Evolutionary conservation across 2,113 vertebrate species (phyloP), one percentile per base, ranked within the genome.

Genomic region (Eulacestoma nigropectus): DNA sequence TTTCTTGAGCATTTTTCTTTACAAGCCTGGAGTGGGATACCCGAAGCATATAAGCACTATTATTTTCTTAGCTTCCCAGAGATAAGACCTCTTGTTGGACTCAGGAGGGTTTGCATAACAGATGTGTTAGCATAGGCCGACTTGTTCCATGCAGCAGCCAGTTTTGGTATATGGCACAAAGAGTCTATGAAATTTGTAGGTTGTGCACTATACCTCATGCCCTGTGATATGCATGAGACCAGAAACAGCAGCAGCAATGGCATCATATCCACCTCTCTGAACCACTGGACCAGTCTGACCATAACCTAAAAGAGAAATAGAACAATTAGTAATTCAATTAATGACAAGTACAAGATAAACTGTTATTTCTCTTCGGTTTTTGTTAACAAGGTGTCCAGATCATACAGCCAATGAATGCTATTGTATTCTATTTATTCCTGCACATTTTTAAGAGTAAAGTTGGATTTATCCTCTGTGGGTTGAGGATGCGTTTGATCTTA

Each of bases 141-240:
- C 11, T 81, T 80, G 42, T 27, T 74, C 41, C 75, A n/a, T 7
- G 11, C 20, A 73, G 33, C 53, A 90, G 12, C 12, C 65, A 65
- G 46, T 47, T 87, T 74, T 47, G 77, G 46, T 17, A 32, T 2
- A 59, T 0, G 1, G 67, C 32, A 89, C 32, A 87, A 41, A 75
- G 11, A 78, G 22, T 59, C 49, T 44, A 32, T 37, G 52, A 50
- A 50, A 74, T 52, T 19, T 59, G 0, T 26, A 87, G 59, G 11
- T 37, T 87, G 27, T 89, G 21, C 75, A 81, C 73, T 64, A 26
- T 98, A 99, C 99, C 99, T 99, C 98, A 5, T 99, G 98, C 4
- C 99, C 99, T 17, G 99, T 99, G 96, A 99, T 99, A 95, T 99
- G 98, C 98, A 99, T 98, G 96, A 99, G 98, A 73, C 99, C 99